Percentiles rank a stretch among this genome's conserved stretches.
Evolutionary conservation across 2,797 vertebrate genomes (phyloP).

Genomic region (Arremon brunneinucha): DNA sequence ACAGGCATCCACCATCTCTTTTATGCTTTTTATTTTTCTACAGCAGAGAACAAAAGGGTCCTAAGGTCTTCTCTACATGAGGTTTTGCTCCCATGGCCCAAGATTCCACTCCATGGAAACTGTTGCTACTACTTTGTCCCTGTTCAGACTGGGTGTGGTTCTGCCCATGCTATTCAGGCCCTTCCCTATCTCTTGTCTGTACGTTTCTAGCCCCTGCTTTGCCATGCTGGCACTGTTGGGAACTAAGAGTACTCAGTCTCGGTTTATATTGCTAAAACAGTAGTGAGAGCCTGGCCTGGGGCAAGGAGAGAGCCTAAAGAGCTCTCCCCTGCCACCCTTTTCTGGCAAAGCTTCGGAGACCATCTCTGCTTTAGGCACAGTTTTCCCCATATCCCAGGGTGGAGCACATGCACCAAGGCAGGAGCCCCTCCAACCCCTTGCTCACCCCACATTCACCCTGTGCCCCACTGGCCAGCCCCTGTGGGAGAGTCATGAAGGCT

Average conservation of each 20-base stretch:
- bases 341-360: neutral
- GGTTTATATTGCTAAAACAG: neutral
- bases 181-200: neutral
- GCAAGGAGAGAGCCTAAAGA: neutral
- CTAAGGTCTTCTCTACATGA: neutral
- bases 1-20: neutral
- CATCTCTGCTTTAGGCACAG: neutral
- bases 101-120: neutral
- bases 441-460: neutral
- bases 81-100: fast-evolving
- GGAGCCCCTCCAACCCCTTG: no score
- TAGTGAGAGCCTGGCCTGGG: fast-evolving
- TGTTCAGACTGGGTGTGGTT: neutral
- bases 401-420: fast-evolving
- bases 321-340: fast-evolving
- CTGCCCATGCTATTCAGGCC: fast-evolving
- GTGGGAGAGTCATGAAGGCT: fast-evolving
- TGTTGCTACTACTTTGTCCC: fast-evolving
- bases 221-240: neutral
- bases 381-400: neutral
- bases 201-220: neutral
- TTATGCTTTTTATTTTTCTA: neutral
- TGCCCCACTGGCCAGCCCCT: neutral
- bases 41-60: neutral
- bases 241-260: neutral